Conservation (phyloP, 2,888 invertebrate species). For the Himalopsyche anomala region DNA sequence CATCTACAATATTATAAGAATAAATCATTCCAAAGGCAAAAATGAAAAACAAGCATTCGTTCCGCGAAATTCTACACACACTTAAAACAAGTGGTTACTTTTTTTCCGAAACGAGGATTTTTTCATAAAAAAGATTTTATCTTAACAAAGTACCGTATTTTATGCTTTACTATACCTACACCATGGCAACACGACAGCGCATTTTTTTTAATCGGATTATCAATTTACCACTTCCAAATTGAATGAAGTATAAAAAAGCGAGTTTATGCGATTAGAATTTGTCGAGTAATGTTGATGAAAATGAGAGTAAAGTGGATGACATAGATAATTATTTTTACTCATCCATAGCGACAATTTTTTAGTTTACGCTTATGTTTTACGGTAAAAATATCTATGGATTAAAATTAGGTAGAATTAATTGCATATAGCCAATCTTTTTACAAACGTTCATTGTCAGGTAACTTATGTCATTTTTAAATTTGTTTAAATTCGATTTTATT, state of each 20-base stretch:
- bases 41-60: conserved; percentile 19
- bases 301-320: conserved; percentile 13
- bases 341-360: background rate
- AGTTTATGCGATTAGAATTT: conserved; percentile 14
- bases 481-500: too few species aligned
- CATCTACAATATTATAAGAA: conserved; percentile 12
- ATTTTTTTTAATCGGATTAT: conserved; percentile 24
- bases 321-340: background rate
- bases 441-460: too few species aligned
- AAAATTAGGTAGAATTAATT: too few species aligned
- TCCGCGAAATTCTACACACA: background rate
- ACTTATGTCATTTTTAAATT: too few species aligned
- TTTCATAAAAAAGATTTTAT: conserved; percentile 20
- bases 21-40: background rate
- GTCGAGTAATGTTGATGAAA: conserved; percentile 20
- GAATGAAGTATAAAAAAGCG: conserved; percentile 18
- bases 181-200: background rate
- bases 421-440: too few species aligned
- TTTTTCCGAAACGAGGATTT: background rate
- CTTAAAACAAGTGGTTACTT: conserved; percentile 20
- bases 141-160: conserved; percentile 25
- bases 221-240: conserved; percentile 19
- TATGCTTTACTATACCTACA: conserved; percentile 4
- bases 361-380: too few species aligned
- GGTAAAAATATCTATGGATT: too few species aligned